Base-by-base conservation (phyloP, 2,797 vertebrate genomes). In the Enteromius radiatus region DNA sequence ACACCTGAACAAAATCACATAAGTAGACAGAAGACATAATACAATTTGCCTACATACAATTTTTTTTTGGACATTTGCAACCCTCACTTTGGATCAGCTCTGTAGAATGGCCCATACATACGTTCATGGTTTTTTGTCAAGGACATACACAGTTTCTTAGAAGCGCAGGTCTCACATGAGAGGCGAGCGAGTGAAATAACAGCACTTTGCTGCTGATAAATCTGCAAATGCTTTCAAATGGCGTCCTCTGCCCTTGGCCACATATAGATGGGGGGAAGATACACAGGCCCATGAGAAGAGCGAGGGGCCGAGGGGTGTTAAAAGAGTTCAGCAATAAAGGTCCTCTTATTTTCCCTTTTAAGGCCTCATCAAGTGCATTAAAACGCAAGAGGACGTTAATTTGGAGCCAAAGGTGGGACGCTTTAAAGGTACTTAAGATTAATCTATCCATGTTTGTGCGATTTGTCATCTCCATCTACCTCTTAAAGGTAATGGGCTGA, bases 51-150 rank as follows among this genome's bases (percentile, higher is more conserved):
- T 21, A 52, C 17, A 47, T 15, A 17, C 14, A 49, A 1, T 0
- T 49, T 6, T 49, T 17, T 49, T 19, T 38, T 1, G n/a, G 19
- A 54, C 7, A 0, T 54, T n/a, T 54, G 0, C 9, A 54, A 54
- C 21, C 8, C 49, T 21, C 19, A 8, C 15, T 52, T 52, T 52
- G 49, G 7, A 52, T 19, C 19, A 54, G 3, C 21, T 21, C 49
- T 52, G 19, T 52, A 52, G 7, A 52, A 21, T 21, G 52, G 52
- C 21, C 21, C 52, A 26, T 59, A 61, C 6, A 4, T 61, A 15
- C 1, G 59, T 28, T 93, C 90, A 90, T 92, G 91, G 91, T 92
- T 94, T 93, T 87, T 92, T 93, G 90, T 93, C 92, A 94, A 94
- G 93, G 92, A 94, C 92, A 92, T 92, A 93, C 89, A 90, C 88